A percentile compares a stretch with the other conserved stretches of the same genome.
Evolutionary conservation across 2,797 vertebrate genomes (phyloP).

Genomic region (Monodelphis domestica): DNA sequence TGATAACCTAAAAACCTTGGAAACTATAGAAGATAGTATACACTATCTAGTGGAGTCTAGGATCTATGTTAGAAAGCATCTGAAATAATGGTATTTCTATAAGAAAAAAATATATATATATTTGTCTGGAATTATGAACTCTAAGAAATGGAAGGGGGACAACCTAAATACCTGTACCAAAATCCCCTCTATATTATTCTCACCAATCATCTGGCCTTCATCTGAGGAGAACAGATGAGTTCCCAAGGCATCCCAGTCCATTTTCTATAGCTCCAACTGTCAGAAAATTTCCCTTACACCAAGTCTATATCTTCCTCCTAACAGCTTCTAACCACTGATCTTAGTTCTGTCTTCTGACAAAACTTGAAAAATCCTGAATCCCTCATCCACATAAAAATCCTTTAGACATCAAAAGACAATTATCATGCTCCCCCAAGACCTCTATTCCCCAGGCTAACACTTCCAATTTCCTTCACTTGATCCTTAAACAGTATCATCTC

Average conservation of each 20-base stretch:
- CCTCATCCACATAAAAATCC: not conserved
- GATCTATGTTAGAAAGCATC: not conserved
- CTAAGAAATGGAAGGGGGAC: not conserved
- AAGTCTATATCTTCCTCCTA: not conserved
- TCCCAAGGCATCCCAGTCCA: not conserved
- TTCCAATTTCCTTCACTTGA: not conserved
- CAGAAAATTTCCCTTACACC: not conserved
- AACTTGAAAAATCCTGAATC: not conserved
- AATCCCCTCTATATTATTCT: not conserved
- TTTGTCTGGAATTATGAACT: not conserved
- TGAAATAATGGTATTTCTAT: not conserved
- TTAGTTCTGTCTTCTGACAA: not conserved
- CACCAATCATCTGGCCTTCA: not conserved
- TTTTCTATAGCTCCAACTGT: not conserved
- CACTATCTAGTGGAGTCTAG: not conserved
- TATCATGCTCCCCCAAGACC: not conserved
- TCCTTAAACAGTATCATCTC: not conserved
- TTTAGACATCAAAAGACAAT: not conserved
- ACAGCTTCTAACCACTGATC: not conserved
- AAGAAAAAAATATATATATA: not conserved
- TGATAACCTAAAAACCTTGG: not conserved
- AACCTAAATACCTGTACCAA: not conserved
- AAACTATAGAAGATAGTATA: not conserved
- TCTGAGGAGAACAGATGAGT: too few relatives aligned
- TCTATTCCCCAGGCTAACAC: not conserved